Conservation (phyloP, 2,113 vertebrate genomes). For the Myocastor coypus region DNA sequence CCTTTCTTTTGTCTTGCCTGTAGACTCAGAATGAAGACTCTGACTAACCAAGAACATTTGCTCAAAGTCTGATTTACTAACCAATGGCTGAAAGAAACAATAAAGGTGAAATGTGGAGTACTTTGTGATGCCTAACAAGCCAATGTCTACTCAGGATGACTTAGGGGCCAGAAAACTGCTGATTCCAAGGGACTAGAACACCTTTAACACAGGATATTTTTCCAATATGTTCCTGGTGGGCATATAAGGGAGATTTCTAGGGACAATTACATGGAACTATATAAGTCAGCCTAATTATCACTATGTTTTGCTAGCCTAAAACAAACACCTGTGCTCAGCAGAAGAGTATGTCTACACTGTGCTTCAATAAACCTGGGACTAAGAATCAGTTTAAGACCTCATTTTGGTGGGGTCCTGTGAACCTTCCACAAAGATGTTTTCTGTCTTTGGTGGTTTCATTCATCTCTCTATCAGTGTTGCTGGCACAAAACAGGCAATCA, state of each 20-base stretch:
- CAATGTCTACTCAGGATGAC: neutral
- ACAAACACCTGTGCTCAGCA: neutral
- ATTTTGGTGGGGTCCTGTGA: neutral
- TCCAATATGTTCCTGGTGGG: neutral
- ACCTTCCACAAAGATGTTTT: neutral
- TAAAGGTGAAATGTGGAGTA: neutral
- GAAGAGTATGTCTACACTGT: neutral
- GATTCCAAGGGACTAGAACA: neutral
- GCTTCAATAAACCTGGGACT: neutral
- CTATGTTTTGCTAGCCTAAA: neutral
- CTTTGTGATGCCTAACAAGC: neutral
- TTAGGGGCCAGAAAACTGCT: neutral
- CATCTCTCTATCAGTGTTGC: neutral
- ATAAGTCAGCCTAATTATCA: neutral
- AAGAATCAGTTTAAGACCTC: neutral
- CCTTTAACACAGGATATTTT: neutral
- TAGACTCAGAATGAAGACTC: neutral
- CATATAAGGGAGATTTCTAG: neutral
- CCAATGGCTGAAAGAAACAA: neutral
- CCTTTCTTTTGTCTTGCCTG: neutral
- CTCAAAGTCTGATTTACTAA: neutral
- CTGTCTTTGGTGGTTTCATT: neutral
- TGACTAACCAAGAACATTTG: neutral
- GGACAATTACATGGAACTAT: neutral
- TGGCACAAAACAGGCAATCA: neutral